Conservation (phyloP, 2,113 vertebrate species). For the Mugil cephalus region DNA sequence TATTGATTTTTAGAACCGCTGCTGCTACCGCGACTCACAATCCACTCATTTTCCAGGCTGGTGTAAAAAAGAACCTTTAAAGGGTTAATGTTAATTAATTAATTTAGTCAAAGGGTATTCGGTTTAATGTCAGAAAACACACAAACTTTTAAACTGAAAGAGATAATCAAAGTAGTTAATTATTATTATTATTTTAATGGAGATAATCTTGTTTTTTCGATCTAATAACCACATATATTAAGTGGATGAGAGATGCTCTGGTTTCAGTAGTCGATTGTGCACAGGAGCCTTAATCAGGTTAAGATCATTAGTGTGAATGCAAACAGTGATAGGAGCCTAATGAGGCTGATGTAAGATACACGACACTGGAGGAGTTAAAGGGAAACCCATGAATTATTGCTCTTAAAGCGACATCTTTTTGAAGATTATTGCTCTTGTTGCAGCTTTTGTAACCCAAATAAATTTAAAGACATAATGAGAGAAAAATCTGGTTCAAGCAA, state of each 20-base stretch:
- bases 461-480: not conserved
- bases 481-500: not conserved
- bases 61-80: not conserved
- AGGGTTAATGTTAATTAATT: no score
- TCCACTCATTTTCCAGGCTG: not conserved
- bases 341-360: slow-evolving; percentile 37
- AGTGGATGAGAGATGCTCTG: no score
- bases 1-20: slow-evolving; percentile 36
- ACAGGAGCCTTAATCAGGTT: slow-evolving; percentile 20
- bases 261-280: no score
- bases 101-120: no score
- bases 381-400: slow-evolving; percentile 28
- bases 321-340: slow-evolving; percentile 2
- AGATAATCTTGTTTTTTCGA: no score
- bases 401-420: not conserved
- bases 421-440: not conserved
- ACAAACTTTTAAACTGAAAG: no score
- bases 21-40: not conserved
- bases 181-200: no score
- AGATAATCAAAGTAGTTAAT: no score
- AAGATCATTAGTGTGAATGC: slow-evolving; percentile 17
- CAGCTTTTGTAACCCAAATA: not conserved
- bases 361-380: slow-evolving; percentile 15
- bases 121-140: no score
- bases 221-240: no score